These are phyloP conservation scores for Rhizomys pruinosus DNA, from an alignment of 2,113 vertebrate genomes.

Conservation along the genomic window DNA sequence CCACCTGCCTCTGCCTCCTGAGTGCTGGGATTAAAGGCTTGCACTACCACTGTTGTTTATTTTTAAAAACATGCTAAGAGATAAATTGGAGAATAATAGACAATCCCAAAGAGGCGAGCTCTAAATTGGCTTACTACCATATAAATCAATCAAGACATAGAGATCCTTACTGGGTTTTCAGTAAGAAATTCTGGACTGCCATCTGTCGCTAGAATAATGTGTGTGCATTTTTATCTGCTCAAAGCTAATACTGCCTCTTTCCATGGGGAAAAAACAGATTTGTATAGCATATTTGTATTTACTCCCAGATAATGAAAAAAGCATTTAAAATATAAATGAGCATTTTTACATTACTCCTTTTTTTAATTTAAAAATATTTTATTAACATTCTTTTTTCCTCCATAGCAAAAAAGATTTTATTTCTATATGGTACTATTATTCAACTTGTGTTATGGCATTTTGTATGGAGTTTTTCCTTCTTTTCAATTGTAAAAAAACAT, in stretches of 20 bases:
- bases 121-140: neutral
- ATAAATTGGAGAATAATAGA: constrained; percentile 13
- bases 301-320: constrained; percentile 35
- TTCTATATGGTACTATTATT: too few relatives aligned
- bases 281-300: constrained; percentile 34
- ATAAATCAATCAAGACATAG: neutral
- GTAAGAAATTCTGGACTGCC: neutral
- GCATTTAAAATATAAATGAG: neutral
- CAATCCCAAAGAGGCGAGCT: neutral
- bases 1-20: too few relatives aligned
- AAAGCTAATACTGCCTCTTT: neutral
- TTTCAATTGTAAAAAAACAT: too few relatives aligned
- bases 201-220: neutral
- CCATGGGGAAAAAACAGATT: neutral
- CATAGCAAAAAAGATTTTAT: too few relatives aligned
- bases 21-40: too few relatives aligned
- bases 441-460: too few relatives aligned
- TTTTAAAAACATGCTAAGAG: neutral
- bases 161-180: neutral
- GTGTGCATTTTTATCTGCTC: neutral
- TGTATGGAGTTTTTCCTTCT: too few relatives aligned
- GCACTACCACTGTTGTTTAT: neutral
- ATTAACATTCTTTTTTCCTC: too few relatives aligned
- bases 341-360: constrained; percentile 26
- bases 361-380: neutral